These are phyloP conservation scores for Chrysogorgia sp. DNA, from an alignment of 92 coral and sea anemone species.

Conservation along the genomic window DNA sequence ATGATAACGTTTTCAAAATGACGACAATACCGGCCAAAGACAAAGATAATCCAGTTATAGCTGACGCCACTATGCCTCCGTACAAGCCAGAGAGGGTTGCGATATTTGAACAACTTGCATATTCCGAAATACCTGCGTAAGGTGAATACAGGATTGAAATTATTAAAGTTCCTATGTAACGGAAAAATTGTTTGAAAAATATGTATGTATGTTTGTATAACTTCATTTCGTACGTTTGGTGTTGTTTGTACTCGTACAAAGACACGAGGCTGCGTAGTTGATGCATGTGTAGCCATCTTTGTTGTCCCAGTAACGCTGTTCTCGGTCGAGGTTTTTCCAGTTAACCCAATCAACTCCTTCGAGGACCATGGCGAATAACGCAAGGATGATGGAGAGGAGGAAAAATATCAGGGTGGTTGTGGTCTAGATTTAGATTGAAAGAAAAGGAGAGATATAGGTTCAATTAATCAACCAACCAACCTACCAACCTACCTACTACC, in stretches of 20 bases:
- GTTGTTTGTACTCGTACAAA: neutral
- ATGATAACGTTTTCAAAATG: slow-evolving; percentile 31
- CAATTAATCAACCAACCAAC: neutral
- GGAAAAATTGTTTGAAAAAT: neutral
- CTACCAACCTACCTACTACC: too few relatives aligned
- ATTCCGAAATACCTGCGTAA: neutral
- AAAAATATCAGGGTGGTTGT: neutral
- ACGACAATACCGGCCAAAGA: slow-evolving; percentile 32
- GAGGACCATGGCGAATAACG: slow-evolving; percentile 41
- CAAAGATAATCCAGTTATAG: slow-evolving; percentile 18
- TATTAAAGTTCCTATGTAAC: neutral
- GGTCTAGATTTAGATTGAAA: neutral
- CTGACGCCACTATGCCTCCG: slow-evolving; percentile 34
- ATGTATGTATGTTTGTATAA: neutral
- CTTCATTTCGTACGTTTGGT: neutral
- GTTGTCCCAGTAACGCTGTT: slow-evolving; percentile 5
- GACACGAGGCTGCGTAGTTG: neutral
- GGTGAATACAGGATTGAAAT: neutral
- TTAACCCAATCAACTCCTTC: slow-evolving; percentile 38
- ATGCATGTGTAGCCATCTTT: slow-evolving; percentile 17
- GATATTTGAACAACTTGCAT: slow-evolving; percentile 21
- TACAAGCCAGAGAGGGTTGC: slow-evolving; percentile 34
- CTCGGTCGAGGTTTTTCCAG: slow-evolving; percentile 33
- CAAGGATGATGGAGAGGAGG: slow-evolving; percentile 18
- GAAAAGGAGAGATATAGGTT: neutral